Conservation (phyloP, 2,797 vertebrate species). For the Crax fasciolata region DNA sequence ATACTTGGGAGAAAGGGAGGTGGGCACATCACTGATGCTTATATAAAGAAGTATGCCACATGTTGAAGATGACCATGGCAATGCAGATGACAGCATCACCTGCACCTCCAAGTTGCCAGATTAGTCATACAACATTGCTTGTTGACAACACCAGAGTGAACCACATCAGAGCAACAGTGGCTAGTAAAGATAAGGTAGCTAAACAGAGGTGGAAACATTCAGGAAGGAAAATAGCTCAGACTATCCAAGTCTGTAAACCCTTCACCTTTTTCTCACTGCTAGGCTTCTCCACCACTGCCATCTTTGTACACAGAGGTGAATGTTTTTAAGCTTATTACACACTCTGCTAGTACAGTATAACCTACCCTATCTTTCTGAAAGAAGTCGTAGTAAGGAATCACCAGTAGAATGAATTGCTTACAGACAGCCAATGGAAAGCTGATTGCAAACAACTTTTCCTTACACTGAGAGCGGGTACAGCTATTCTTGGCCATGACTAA, state of each 20-base stretch:
- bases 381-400: background rate
- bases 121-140: background rate
- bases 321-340: background rate
- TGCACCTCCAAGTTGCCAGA: background rate
- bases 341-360: background rate
- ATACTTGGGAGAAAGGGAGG: rapidly evolving
- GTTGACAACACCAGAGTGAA: background rate
- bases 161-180: background rate
- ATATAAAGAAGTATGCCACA: background rate
- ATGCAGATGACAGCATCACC: background rate
- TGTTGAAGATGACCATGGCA: background rate
- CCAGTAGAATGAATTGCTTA: background rate
- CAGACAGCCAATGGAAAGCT: constrained; percentile 24
- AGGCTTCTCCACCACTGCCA: background rate
- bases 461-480: background rate
- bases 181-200: background rate
- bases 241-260: background rate
- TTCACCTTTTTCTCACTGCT: background rate
- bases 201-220: background rate
- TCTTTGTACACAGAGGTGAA: background rate
- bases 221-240: background rate
- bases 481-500: constrained; percentile 55
- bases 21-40: background rate
- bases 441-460: constrained; percentile 13
- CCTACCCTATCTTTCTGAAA: background rate